phyloP scores from a whole-genome alignment of 2,888 invertebrate genomes.

The Gisinianus flammeolus region DNA sequence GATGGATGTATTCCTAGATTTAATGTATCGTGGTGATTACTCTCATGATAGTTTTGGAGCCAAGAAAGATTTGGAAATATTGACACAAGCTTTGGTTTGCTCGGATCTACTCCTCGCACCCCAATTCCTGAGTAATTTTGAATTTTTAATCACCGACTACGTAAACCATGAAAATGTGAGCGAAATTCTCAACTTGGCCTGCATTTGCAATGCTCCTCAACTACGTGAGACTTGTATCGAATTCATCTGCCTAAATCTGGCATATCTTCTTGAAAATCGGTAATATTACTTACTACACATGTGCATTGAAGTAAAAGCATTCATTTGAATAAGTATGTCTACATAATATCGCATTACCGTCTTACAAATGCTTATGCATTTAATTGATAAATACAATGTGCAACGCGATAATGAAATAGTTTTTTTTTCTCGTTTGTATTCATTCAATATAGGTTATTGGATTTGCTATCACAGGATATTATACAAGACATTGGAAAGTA shows the following conservation, averaged over 20 bases:
- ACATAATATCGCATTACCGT: too few relatives aligned
- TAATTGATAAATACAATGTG: not conserved
- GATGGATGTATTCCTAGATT: slow-evolving; percentile 30
- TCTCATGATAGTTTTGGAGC: not conserved
- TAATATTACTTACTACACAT: slow-evolving; percentile 50
- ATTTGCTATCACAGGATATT: slow-evolving; percentile 69
- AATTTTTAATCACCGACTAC: slow-evolving; percentile 69
- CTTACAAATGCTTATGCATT: too few relatives aligned
- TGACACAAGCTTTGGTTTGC: slow-evolving; percentile 27
- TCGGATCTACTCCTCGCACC: slow-evolving; percentile 28
- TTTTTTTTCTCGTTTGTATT: not conserved
- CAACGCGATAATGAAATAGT: not conserved
- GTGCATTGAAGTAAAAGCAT: too few relatives aligned
- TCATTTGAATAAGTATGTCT: too few relatives aligned
- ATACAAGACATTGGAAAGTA: slow-evolving; percentile 72
- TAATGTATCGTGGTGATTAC: slow-evolving; percentile 28
- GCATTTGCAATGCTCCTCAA: slow-evolving; percentile 75
- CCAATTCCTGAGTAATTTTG: slow-evolving; percentile 63
- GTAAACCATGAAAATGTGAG: slow-evolving; percentile 77
- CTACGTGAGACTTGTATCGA: slow-evolving; percentile 76
- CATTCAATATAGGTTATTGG: slow-evolving; percentile 65
- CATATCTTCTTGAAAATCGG: slow-evolving; percentile 73
- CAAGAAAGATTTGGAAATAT: slow-evolving; percentile 34
- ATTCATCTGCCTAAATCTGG: slow-evolving; percentile 77
- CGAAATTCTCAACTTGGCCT: slow-evolving; percentile 77